Percentiles rank a stretch among this genome's conserved stretches.
Conservation (phyloP, 2,113 vertebrate species). For the Chaetodon trifascialis region DNA sequence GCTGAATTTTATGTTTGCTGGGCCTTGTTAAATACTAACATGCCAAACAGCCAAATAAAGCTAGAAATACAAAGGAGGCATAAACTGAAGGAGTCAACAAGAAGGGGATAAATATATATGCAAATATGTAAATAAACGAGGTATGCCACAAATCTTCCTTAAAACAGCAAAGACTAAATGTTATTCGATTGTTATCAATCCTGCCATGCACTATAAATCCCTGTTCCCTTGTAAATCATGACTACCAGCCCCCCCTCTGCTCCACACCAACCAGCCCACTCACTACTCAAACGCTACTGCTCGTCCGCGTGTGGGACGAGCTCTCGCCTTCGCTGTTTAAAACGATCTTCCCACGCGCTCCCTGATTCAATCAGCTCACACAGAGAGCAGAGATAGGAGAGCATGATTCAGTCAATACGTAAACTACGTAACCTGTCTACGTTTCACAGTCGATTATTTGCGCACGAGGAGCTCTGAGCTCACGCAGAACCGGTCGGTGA, state of each 20-base stretch:
- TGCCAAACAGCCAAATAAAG: too few relatives aligned
- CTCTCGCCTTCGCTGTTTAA: conserved; percentile 67
- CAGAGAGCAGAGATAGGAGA: background rate
- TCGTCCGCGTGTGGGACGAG: conserved; percentile 59
- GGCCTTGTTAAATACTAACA: too few relatives aligned
- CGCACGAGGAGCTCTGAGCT: background rate
- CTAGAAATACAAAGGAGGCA: too few relatives aligned
- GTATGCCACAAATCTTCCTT: background rate
- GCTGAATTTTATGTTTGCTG: too few relatives aligned
- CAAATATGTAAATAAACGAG: background rate
- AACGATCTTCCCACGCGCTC: conserved; percentile 18
- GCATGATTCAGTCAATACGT: background rate
- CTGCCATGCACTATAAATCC: background rate
- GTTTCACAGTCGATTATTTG: background rate
- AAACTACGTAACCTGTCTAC: too few relatives aligned
- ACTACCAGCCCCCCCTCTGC: background rate
- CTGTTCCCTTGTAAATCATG: conserved; percentile 26
- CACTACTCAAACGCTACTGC: conserved; percentile 34
- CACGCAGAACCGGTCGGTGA: background rate
- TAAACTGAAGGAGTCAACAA: too few relatives aligned
- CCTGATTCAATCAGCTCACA: conserved; percentile 4
- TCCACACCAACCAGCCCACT: background rate
- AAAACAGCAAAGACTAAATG: background rate
- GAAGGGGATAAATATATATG: too few relatives aligned
- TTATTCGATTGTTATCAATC: conserved; percentile 6